Evolutionary conservation across 2,113 vertebrate genomes (phyloP), one percentile per base, ranked within the genome.

Genomic region (Oncorhynchus masou): DNA sequence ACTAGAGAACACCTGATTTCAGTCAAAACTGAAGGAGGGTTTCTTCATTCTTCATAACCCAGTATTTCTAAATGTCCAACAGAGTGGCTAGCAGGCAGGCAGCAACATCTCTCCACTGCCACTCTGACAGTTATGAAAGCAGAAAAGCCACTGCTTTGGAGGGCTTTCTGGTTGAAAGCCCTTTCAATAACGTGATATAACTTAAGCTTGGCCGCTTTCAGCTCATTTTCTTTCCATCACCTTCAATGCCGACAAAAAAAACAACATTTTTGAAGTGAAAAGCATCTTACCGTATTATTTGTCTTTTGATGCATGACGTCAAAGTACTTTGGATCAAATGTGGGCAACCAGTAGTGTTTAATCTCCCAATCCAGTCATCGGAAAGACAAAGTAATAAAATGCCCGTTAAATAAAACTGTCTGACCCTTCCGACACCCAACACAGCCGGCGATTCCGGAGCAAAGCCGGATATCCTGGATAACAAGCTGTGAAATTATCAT

Each of bases 181-280:
- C 31, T 67, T 67, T 67, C 22, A 67, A 67, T 67, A 67, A 67
- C 31, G 65, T 54, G 51, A 54, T 67, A 29, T 29, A 67, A 29
- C 19, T 67, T 31, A 67, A 67, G 65, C 64, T 66, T 29, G 64
- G 24, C 64, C 22, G 64, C 65, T 15, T 29, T 25, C 11, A 67
- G 65, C 27, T 31, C 19, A 67, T 29, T 29, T 67, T 25, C 65
- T 16, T 67, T 29, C 25, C 65, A 15, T 67, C 25, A 67, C 65
- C 65, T 67, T 67, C 15, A 67, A 16, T 68, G 20, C 67, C 27
- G 15, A 19, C 51, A 54, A 19, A 54, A 15, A 51, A 54, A 51
- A 15, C n/a, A n/a, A 51, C 15, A 16, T 27, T 66, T 24, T 29
- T 25, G 24, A 66, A 24, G 22, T 27, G 22, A 66, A 66, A 66